Base-by-base conservation (phyloP, 2,113 vertebrate species). In the Hemiscyllium ocellatum region DNA sequence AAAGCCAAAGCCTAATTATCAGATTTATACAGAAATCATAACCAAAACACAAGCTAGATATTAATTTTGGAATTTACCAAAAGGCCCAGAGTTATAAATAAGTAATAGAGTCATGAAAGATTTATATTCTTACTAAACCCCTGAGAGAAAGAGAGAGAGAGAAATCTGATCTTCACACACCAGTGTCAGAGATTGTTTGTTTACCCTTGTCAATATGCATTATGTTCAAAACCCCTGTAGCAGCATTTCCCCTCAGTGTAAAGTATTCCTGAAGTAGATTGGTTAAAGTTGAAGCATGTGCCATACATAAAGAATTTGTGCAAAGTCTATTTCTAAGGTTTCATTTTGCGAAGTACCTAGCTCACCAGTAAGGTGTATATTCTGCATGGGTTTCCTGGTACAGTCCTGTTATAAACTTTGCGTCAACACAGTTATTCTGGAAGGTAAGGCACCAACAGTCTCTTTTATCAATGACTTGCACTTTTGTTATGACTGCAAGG, bases 201-300 rank as follows among this genome's bases (percentile, higher is more conserved):
- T 72, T 95, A 95, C 68, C 61, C 94, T 95, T 95, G 94, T 95
- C 68, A 95, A 95, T 95, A 95, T 47, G 68, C 94, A 95, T 95
- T 52, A 95, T 47, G 26, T 72, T 95, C 68, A 72, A 95, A 95
- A 72, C 69, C n/a, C 70, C 94, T 72, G 94, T 95, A 50, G 22
- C 69, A 76, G 94, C 94, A 95, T 95, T 95, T 95, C 65, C 37
- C n/a, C 37, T 42, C 66, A 72, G 22, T 95, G 22, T 72, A 52
- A 94, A 94, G 24, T 76, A 70, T 68, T 47, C 93, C 66, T 47
- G 42, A 94, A 50, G 93, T 70, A 94, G 93, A 70, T 70, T 70
- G n/a, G 93, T 24, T 42, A 19, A 94, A 69, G 37, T 70, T 94
- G 66, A 69, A 70, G 70, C 66, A 94, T 95, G 94, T 69, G 37